These are phyloP conservation scores for Branchinecta sandiegonensis DNA, from an alignment of 2,888 invertebrate species.

Conservation along the genomic window DNA sequence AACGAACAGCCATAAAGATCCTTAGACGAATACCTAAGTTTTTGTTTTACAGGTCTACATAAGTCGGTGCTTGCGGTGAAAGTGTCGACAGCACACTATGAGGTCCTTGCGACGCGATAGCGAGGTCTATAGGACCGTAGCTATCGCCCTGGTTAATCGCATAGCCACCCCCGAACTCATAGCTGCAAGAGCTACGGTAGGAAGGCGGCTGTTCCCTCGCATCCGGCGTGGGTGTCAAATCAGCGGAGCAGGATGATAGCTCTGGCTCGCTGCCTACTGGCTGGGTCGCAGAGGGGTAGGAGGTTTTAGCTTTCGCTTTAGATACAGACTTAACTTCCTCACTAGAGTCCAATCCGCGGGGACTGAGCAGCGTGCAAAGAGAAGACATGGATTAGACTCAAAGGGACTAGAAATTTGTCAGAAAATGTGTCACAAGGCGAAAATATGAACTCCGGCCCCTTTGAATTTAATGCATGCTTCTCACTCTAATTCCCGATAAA, in stretches of 20 bases:
- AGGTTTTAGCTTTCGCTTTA: not conserved
- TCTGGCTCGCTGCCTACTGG: not conserved
- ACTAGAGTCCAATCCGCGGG: constrained; percentile 13
- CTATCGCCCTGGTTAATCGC: not conserved
- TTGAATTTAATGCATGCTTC: constrained; percentile 16
- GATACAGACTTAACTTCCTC: not conserved
- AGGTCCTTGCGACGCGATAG: constrained; percentile 4
- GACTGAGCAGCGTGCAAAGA: constrained; percentile 25
- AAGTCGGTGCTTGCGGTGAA: constrained; percentile 65
- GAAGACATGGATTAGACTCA: constrained; percentile 23
- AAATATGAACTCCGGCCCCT: not conserved
- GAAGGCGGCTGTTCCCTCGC: constrained; percentile 27
- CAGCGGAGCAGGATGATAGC: constrained; percentile 36
- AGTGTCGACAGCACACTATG: constrained; percentile 17
- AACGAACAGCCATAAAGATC: no score
- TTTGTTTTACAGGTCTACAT: constrained; percentile 75
- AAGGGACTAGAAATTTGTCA: constrained; percentile 36
- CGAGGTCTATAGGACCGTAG: constrained; percentile 3
- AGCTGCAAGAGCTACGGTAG: constrained; percentile 2
- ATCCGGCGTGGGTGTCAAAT: constrained; percentile 37
- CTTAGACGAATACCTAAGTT: no score
- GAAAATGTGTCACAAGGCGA: constrained; percentile 51
- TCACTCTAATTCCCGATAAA: not conserved
- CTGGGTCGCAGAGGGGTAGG: not conserved
- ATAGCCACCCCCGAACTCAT: not conserved